Percentiles rank a stretch among this genome's conserved stretches.
Conservation (phyloP, 1,140 invertebrate species). For the Habropoda laboriosa region DNA sequence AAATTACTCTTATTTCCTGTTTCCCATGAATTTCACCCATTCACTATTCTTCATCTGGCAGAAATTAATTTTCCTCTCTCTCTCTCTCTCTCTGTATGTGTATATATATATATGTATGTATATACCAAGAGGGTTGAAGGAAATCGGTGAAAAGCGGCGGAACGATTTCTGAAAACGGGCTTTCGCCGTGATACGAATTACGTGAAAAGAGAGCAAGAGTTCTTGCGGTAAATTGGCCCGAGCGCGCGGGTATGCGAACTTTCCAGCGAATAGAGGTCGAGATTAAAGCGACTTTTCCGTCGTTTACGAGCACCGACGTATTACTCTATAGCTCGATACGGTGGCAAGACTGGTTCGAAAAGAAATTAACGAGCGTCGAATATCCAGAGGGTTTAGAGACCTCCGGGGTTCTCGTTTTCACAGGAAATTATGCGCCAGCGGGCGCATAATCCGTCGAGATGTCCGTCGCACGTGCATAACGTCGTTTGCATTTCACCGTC, state of each 20-base stretch:
- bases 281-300: not conserved
- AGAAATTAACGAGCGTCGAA: conserved; percentile 17
- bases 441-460: conserved; percentile 3
- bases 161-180: too few species aligned
- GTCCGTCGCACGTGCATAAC: not conserved
- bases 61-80: not conserved
- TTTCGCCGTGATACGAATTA: not conserved
- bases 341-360: not conserved
- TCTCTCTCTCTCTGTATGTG: too few species aligned
- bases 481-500: conserved; percentile 6
- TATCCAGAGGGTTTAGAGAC: not conserved
- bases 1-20: not conserved
- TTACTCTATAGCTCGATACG: not conserved
- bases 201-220: not conserved
- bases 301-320: not conserved
- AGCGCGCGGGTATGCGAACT: too few species aligned
- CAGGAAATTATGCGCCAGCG: conserved; percentile 13
- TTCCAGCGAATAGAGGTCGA: too few species aligned
- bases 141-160: too few species aligned
- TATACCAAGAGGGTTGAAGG: too few species aligned
- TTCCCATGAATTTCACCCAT: not conserved
- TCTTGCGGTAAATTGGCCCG: too few species aligned
- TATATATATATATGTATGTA: too few species aligned
- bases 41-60: not conserved
- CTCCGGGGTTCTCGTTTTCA: not conserved